A percentile compares a stretch with the other conserved stretches of the same genome.
These are phyloP conservation scores for Cerceris ruficornis DNA, from an alignment of 2,888 invertebrate species.

Conservation along the genomic window DNA sequence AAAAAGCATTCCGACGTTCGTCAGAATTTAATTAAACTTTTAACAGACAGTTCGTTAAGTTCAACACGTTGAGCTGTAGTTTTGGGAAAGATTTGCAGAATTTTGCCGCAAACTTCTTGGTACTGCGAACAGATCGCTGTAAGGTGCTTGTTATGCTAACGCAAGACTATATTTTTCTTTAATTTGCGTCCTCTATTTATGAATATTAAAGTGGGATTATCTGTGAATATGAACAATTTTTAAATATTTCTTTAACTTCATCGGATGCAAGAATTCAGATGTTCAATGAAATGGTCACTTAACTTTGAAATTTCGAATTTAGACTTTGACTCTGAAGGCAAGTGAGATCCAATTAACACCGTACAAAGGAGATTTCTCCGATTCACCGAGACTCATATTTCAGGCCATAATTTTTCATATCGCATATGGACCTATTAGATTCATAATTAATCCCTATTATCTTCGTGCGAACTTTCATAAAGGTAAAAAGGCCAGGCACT, in stretches of 20 bases:
- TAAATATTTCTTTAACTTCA: too few species aligned
- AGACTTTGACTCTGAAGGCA: too few species aligned
- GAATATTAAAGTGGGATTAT: too few species aligned
- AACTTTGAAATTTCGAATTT: not conserved
- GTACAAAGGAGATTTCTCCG: not conserved
- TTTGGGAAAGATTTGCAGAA: conserved; percentile 25
- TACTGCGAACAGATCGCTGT: not conserved
- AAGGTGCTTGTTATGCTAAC: not conserved
- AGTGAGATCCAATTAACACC: too few species aligned
- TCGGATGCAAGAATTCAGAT: too few species aligned
- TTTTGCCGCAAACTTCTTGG: conserved; percentile 14
- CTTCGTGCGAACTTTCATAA: not conserved
- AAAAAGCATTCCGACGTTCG: conserved; percentile 48
- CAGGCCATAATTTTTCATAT: not conserved
- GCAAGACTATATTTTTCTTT: too few species aligned
- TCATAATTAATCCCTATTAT: not conserved
- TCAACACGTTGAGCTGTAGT: conserved; percentile 10
- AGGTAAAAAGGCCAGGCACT: not conserved
- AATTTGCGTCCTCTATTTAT: too few species aligned
- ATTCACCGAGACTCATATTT: not conserved
- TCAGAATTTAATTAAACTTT: conserved; percentile 58
- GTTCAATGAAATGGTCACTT: too few species aligned
- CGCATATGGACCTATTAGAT: not conserved
- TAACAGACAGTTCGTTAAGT: conserved; percentile 46
- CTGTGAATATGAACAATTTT: too few species aligned